These are phyloP conservation scores for Paraescarpia echinospica DNA, from an alignment of 1,140 invertebrate species.

Conservation along the genomic window DNA sequence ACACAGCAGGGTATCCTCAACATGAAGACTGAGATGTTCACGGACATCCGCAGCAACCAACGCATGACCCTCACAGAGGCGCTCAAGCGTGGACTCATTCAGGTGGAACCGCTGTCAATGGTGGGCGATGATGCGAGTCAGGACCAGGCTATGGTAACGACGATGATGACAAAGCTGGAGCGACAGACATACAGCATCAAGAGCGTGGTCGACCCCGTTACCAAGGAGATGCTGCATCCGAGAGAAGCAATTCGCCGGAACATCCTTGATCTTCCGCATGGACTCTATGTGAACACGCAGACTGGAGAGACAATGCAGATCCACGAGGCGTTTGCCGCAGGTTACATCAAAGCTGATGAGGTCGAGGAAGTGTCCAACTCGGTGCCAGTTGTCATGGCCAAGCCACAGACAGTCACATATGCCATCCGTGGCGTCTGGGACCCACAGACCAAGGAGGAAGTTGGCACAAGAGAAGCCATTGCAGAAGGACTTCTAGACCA, in stretches of 20 bases:
- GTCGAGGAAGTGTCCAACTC: constrained; percentile 5
- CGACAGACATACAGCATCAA: constrained; percentile 20
- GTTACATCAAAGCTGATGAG: neutral
- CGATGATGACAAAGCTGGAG: constrained; percentile 8
- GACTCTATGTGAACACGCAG: constrained; percentile 71
- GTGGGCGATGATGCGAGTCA: neutral
- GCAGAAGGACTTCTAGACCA: constrained; percentile 14
- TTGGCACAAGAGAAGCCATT: constrained; percentile 31
- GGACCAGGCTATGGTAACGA: constrained; percentile 1
- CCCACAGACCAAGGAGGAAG: constrained; percentile 29
- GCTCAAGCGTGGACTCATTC: constrained; percentile 7
- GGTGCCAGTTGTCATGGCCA: constrained; percentile 6
- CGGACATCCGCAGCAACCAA: constrained; percentile 65
- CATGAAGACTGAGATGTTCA: constrained; percentile 57
- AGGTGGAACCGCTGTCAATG: constrained; percentile 40
- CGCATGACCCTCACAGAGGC: constrained; percentile 45
- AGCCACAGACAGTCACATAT: constrained; percentile 18
- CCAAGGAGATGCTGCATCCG: constrained; percentile 15
- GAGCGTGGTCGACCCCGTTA: constrained; percentile 59
- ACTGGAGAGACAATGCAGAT: constrained; percentile 72
- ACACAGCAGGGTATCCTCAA: constrained; percentile 68
- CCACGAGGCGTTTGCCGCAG: constrained; percentile 49
- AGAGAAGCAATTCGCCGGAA: constrained; percentile 74
- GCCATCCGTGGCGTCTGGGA: constrained; percentile 23
- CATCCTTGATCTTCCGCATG: constrained; percentile 71